Evolutionary conservation across 2,113 vertebrate species (phyloP), one percentile per base, ranked within the genome.

Genomic region (Percopsis transmontana): DNA sequence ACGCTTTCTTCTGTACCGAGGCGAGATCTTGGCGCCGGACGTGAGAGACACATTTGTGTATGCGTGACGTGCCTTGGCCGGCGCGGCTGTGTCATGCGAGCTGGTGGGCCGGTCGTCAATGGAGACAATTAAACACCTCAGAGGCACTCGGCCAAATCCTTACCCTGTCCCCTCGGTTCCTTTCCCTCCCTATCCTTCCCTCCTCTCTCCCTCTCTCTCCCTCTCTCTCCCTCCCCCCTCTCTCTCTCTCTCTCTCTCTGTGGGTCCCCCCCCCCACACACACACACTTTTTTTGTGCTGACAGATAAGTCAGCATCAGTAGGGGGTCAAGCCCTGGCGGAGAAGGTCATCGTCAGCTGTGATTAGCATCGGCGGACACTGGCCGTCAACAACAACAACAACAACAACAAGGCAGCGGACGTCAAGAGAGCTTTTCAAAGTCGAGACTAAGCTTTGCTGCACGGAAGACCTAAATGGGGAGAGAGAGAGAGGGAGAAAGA

Each of bases 51-150:
- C 7, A 80, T 85, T 78, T 87, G 82, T 80, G 83, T 78, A 86
- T 87, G 85, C 81, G 55, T 81, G 80, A 86, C 58, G 65, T 66
- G 73, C 58, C 76, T 85, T 86, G 86, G 84, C 87, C 68, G 47
- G 77, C 67, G 70, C 79, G 77, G 47, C 66, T 15, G 70, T 88
- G 87, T 90, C 89, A 90, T 77, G 72, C 10, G 83, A 90, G 84
- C 88, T 91, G 90, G 90, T 92, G 90, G 88, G 83, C 77, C 65
- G 66, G 76, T 85, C 80, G 84, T 86, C 89, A 87, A 82, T 77
- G 78, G 83, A 85, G 85, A 92, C 88, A 88, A 91, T 90, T 90
- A 91, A 91, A 89, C 90, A 90, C 85, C 82, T 89, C 58, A 2
- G 67, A 86, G 87, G 90, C 85, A 81, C 82, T 81, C 62, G 67